Base-by-base conservation (phyloP, 2,113 vertebrate species). In the Psammodynastes pulverulentus region DNA sequence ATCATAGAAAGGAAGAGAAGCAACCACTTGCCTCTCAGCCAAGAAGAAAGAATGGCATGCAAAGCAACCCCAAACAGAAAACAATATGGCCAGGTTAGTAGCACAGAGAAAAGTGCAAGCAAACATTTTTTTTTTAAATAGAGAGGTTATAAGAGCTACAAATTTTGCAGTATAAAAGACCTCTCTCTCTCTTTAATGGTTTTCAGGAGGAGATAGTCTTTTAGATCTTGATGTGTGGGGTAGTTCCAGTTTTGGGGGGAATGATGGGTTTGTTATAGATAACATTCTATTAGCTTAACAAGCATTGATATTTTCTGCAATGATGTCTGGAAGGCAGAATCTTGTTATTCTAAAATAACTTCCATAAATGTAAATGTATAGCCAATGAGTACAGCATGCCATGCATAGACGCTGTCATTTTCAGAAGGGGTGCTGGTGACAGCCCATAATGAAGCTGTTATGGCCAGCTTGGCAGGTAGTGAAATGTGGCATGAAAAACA, bases 1-100 rank as follows among this genome's bases (percentile, higher is more conserved):
- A 98, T 99, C 98, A 98, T 96, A 98, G 98, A 98, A 97, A 98
- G 97, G 97, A 98, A 98, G 97, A 98, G 98, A 98, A 94, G 97
- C 97, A 93, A 97, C 96, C 96, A 95, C 96, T 96, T 95, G 95
- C 95, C 97, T 95, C 93, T 95, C 96, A 97, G 98, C 97, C 97
- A 96, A 97, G 97, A 97, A 96, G 97, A 97, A 97, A 96, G 92
- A 97, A 96, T 48, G 94, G 94, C 98, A 97, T 98, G 98, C 98
- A 98, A 96, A 98, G 97, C 97, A 95, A 96, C 92, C 95, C 95
- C 86, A 96, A 93, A 93, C 92, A 49, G 26, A 96, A 96, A 97
- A 95, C 86, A 96, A 96, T 95, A 97, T 94, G 96, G 95, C 95
- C 95, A 95, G 97, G 97, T 98, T 98, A 98, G 98, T 98, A 97